A percentile compares a stretch with the other conserved stretches of the same genome.
Evolutionary conservation across 2,888 invertebrate genomes (phyloP).

Genomic region (Cephus nigrinus): DNA sequence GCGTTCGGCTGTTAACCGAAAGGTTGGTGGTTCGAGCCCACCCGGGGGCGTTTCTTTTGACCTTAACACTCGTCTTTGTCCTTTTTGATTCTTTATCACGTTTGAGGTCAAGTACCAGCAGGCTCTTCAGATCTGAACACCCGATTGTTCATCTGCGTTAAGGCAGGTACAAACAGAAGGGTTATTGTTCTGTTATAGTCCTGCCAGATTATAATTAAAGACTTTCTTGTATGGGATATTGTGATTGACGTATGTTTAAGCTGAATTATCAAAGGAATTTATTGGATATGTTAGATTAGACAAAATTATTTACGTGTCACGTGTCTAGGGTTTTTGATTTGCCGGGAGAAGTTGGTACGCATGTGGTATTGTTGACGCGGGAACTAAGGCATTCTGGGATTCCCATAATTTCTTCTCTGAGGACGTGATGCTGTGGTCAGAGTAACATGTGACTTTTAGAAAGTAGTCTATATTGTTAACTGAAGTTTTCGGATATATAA

Average conservation of each 20-base stretch:
- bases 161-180: neutral
- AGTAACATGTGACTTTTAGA: neutral
- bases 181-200: neutral
- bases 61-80: neutral
- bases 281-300: neutral
- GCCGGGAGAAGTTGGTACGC: neutral
- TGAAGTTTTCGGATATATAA: neutral
- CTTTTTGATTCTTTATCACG: neutral
- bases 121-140: neutral
- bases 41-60: slow-evolving; percentile 72
- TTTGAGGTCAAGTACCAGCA: neutral
- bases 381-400: neutral
- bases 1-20: slow-evolving; percentile 99
- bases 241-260: neutral
- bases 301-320: neutral
- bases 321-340: neutral
- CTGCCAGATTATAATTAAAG: neutral
- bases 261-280: neutral
- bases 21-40: slow-evolving; percentile 99
- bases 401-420: neutral
- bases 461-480: neutral
- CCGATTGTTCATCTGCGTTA: too few relatives aligned
- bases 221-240: neutral
- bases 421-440: neutral
- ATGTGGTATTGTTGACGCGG: neutral